These are phyloP conservation scores for Gracilinanus agilis DNA, from an alignment of 2,113 vertebrate genomes.

Conservation along the genomic window DNA sequence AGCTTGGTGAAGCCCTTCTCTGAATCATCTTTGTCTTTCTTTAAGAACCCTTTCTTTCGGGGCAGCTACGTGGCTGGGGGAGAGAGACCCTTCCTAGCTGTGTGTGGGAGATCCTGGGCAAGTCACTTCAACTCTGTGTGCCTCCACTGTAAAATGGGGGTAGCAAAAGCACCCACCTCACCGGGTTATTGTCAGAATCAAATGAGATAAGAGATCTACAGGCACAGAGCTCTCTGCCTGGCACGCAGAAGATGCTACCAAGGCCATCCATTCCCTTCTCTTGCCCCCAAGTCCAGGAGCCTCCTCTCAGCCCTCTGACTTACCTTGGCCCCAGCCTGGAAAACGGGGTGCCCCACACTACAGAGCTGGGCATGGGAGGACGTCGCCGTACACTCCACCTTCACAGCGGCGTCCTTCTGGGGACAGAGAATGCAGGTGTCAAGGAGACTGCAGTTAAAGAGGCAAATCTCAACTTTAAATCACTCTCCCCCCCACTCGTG, in stretches of 20 bases:
- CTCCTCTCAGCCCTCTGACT: background rate
- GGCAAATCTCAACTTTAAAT: background rate
- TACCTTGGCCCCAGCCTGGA: conserved; percentile 92
- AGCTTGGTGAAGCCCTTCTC: background rate
- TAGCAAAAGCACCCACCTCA: background rate
- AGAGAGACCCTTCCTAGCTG: background rate
- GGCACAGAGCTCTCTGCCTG: no score
- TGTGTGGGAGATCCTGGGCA: background rate
- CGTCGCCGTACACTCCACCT: conserved; percentile 90
- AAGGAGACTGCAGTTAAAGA: background rate
- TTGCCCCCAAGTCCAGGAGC: background rate
- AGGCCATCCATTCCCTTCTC: background rate
- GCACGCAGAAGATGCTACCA: background rate
- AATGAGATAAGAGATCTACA: background rate
- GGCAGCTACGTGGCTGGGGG: no score
- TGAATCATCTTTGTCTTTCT: background rate
- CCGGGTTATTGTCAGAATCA: background rate
- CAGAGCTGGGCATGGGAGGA: conserved; percentile 87
- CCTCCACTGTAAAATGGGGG: background rate
- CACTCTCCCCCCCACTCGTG: background rate
- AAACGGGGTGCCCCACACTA: conserved; percentile 92
- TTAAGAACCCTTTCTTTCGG: background rate
- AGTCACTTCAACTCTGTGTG: background rate
- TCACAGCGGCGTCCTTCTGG: conserved; percentile 88
- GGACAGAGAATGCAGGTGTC: background rate